A percentile compares a stretch with the other conserved stretches of the same genome.
These are phyloP conservation scores for Andinoacara biseriatus DNA, from an alignment of 2,113 vertebrate genomes.

Conservation along the genomic window DNA sequence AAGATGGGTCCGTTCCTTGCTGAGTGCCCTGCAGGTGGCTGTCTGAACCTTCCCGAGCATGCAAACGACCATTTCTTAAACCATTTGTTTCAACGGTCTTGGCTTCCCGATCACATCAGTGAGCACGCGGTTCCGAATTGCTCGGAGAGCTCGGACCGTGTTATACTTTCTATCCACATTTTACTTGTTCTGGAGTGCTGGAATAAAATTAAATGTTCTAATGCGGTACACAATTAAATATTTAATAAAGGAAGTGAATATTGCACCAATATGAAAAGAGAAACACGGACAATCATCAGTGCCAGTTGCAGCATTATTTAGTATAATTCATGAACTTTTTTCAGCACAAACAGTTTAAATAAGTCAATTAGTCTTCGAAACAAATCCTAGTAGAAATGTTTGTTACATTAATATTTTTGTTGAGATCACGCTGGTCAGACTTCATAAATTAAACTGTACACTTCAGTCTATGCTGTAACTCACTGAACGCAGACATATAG, in stretches of 20 bases:
- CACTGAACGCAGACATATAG: not conserved
- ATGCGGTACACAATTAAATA: not conserved
- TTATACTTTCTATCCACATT: constrained; percentile 14
- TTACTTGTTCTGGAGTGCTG: not conserved
- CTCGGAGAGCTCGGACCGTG: not conserved
- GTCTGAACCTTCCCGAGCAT: constrained; percentile 9
- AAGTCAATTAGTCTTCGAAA: not conserved
- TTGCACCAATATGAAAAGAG: not conserved
- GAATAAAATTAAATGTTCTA: not conserved
- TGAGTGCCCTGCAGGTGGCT: constrained; percentile 12
- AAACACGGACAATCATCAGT: not conserved
- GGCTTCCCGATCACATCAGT: constrained; percentile 15
- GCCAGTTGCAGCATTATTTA: not conserved
- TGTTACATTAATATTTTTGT: not conserved
- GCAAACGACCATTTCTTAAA: constrained; percentile 13
- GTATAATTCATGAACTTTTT: not conserved
- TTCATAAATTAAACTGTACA: not conserved
- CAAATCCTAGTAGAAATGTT: not conserved
- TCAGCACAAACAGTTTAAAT: not conserved
- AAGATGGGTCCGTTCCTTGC: constrained; percentile 14
- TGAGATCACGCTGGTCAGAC: not conserved
- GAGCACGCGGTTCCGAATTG: constrained; percentile 14
- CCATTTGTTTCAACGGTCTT: constrained; percentile 1
- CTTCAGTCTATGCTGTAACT: not conserved
- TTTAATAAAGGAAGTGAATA: not conserved